phyloP scores from a whole-genome alignment of 1,140 invertebrate genomes.

The Drosophila chauvacae region DNA sequence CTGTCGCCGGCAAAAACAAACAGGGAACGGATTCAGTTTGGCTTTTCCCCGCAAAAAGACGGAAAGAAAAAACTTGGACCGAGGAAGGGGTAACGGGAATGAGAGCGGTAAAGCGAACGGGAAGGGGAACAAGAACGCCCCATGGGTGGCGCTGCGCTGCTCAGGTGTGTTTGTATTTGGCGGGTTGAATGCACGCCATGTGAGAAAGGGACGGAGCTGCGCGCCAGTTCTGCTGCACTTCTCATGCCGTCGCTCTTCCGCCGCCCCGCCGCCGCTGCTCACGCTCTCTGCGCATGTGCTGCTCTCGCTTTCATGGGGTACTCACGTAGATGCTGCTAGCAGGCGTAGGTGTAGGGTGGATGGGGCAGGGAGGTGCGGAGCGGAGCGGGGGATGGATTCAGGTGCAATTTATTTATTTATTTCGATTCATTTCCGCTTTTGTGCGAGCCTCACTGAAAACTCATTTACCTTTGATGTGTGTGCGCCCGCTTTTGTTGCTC shows the following conservation, averaged over 20 bases:
- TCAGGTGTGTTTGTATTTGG: slow-evolving; percentile 54
- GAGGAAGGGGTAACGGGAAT: not conserved
- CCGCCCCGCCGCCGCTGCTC: not conserved
- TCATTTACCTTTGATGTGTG: slow-evolving; percentile 84
- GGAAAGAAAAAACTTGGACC: slow-evolving; percentile 12
- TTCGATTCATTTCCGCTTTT: slow-evolving; percentile 84
- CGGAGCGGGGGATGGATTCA: slow-evolving; percentile 21
- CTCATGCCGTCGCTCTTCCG: slow-evolving; percentile 8
- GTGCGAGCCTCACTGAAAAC: slow-evolving; percentile 79
- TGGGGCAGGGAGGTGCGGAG: not conserved
- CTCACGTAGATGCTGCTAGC: slow-evolving; percentile 51
- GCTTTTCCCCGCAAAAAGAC: slow-evolving; percentile 17
- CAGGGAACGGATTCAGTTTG: slow-evolving; percentile 28
- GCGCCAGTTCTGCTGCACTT: slow-evolving; percentile 31
- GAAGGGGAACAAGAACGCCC: slow-evolving; percentile 7
- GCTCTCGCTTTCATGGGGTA: slow-evolving; percentile 7
- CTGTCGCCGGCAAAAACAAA: slow-evolving; percentile 52
- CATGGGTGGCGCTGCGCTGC: slow-evolving; percentile 1
- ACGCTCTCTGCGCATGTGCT: slow-evolving; percentile 36
- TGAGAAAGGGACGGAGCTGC: slow-evolving; percentile 28
- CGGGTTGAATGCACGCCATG: slow-evolving; percentile 76
- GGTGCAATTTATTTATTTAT: slow-evolving; percentile 84
- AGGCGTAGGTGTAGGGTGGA: slow-evolving; percentile 2
- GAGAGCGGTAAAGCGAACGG: not conserved
- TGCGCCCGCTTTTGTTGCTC: slow-evolving; percentile 30